Evolutionary conservation across 2,113 vertebrate genomes (phyloP).

Genomic region (Donacobius atricapilla): DNA sequence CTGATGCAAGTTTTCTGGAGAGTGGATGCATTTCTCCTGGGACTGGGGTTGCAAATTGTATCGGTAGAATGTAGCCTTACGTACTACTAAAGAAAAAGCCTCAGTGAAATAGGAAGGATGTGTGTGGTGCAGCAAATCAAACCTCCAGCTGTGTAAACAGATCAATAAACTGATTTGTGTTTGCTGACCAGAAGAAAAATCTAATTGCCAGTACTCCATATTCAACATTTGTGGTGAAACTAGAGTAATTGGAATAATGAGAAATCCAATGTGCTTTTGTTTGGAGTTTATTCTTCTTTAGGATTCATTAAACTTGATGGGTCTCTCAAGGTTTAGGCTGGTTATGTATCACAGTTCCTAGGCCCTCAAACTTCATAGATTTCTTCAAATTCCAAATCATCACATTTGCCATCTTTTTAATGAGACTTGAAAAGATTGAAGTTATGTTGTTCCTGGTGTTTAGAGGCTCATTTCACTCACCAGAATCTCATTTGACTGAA

Average conservation of each 20-base stretch:
- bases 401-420: neutral
- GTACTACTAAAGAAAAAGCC: neutral
- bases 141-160: constrained; percentile 44
- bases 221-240: neutral
- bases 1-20: neutral
- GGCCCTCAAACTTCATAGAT: neutral
- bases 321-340: neutral
- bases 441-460: neutral
- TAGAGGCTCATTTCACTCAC: neutral
- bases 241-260: constrained; percentile 56
- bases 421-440: neutral
- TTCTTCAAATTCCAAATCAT: neutral
- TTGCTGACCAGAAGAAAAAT: constrained; percentile 51
- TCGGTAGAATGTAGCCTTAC: neutral
- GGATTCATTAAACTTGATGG: neutral
- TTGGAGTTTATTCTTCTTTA: constrained; percentile 45
- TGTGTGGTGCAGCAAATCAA: neutral
- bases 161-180: constrained; percentile 59
- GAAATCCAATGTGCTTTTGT: constrained; percentile 55
- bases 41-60: neutral
- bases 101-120: constrained; percentile 11
- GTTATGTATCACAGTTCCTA: neutral
- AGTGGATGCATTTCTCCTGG: neutral
- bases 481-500: neutral
- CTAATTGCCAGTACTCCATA: constrained; percentile 34